These are phyloP conservation scores for Tetanocera ferruginea DNA, from an alignment of 2,888 invertebrate genomes.

Conservation along the genomic window DNA sequence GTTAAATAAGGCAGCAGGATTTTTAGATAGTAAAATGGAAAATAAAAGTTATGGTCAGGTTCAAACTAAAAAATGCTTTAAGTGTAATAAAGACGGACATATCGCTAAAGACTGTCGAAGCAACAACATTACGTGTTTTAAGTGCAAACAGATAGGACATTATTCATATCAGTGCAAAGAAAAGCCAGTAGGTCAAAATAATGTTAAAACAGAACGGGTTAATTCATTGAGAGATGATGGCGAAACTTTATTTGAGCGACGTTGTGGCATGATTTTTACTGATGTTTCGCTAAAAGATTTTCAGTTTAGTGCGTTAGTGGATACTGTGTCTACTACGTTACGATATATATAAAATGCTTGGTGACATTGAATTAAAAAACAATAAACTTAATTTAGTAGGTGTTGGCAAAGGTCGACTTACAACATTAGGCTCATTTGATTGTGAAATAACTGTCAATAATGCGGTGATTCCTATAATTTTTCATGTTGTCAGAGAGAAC, in stretches of 20 bases:
- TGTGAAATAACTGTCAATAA: conserved; percentile 7
- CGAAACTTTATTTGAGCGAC: background rate
- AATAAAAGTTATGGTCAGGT: too few species aligned
- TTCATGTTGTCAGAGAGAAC: conserved; percentile 34
- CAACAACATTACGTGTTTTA: background rate
- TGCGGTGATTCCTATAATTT: conserved; percentile 16
- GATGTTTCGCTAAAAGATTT: background rate
- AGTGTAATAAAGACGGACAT: too few species aligned
- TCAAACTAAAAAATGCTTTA: background rate
- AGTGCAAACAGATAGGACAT: conserved; percentile 3
- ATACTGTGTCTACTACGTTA: conserved; percentile 39
- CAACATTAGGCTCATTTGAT: conserved; percentile 32
- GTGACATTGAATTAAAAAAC: conserved; percentile 4
- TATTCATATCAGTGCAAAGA: conserved; percentile 41
- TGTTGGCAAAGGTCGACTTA: conserved; percentile 8
- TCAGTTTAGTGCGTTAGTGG: conserved; percentile 36
- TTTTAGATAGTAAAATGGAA: too few species aligned
- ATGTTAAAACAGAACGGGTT: conserved; percentile 54
- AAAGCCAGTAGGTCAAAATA: conserved; percentile 44
- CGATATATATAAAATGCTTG: conserved; percentile 25
- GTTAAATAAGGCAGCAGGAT: too few species aligned
- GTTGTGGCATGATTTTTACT: background rate
- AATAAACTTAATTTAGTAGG: conserved; percentile 23
- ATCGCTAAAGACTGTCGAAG: too few species aligned
- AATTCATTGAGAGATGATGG: conserved; percentile 44